phyloP scores from a whole-genome alignment of 2,113 vertebrate species.

The Petaurus breviceps region DNA sequence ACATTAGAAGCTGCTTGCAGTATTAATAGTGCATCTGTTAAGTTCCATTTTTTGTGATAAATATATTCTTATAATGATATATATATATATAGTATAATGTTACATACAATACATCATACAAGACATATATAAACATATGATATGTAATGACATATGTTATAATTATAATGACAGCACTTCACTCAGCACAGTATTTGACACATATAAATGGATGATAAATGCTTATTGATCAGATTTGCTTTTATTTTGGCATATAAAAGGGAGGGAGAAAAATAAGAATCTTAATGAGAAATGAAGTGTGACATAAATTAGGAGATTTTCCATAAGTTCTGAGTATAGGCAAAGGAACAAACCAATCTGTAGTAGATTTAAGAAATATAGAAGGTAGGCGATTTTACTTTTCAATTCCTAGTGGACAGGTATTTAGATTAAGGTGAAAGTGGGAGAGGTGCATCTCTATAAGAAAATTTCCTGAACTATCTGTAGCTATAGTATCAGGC shows the following conservation, averaged over 20 bases:
- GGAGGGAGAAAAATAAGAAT: neutral
- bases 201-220: neutral
- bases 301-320: neutral
- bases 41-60: neutral
- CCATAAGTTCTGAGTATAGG: neutral
- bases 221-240: constrained; percentile 26
- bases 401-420: neutral
- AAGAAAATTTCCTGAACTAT: neutral
- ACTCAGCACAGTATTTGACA: constrained; percentile 16
- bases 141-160: too few relatives aligned
- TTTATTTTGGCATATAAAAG: neutral
- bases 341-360: neutral
- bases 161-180: neutral
- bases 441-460: neutral
- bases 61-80: neutral
- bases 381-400: neutral
- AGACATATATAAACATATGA: too few relatives aligned
- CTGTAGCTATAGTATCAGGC: neutral
- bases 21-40: neutral
- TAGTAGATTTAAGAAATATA: neutral
- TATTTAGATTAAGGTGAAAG: neutral
- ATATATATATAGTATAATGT: too few relatives aligned
- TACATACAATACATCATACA: too few relatives aligned
- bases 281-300: neutral
- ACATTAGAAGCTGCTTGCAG: neutral